phyloP scores from a whole-genome alignment of 2,888 invertebrate species.

The Phyto melanocephala region DNA sequence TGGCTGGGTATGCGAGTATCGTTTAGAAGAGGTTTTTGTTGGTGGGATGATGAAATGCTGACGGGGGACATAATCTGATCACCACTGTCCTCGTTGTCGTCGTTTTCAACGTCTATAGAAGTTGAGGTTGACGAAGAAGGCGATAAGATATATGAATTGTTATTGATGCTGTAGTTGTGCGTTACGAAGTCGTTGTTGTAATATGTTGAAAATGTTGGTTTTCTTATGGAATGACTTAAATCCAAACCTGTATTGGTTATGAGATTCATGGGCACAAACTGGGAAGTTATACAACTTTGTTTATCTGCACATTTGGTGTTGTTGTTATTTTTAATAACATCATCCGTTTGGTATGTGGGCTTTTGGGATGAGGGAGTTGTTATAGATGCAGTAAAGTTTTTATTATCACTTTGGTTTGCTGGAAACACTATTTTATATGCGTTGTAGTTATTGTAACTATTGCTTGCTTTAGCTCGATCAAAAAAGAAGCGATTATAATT shows the following conservation, averaged over 20 bases:
- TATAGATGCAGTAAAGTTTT: conserved; percentile 16
- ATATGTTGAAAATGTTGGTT: conserved; percentile 33
- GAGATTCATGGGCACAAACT: conserved; percentile 43
- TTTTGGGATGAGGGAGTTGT: conserved; percentile 5
- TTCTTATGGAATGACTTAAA: conserved; percentile 61
- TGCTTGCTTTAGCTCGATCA: conserved; percentile 24
- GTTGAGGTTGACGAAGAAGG: conserved; percentile 61
- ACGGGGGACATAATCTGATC: conserved; percentile 64
- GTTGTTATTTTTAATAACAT: conserved; percentile 47
- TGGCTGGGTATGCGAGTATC: conserved; percentile 52
- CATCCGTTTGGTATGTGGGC: conserved; percentile 31
- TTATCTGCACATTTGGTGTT: conserved; percentile 30
- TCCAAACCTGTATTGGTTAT: conserved; percentile 61
- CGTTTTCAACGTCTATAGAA: conserved; percentile 67
- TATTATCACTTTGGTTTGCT: conserved; percentile 26
- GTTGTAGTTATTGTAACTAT: not conserved
- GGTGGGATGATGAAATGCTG: conserved; percentile 56
- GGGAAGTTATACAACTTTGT: not conserved
- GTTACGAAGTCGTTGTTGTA: conserved; percentile 14
- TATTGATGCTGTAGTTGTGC: conserved; percentile 27
- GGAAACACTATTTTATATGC: conserved; percentile 44
- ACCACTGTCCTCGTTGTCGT: conserved; percentile 51
- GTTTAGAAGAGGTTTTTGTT: conserved; percentile 40
- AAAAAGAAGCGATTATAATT: conserved; percentile 45
- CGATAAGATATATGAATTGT: conserved; percentile 41